Conservation (phyloP, 2,113 vertebrate genomes). For the Riparia riparia region DNA sequence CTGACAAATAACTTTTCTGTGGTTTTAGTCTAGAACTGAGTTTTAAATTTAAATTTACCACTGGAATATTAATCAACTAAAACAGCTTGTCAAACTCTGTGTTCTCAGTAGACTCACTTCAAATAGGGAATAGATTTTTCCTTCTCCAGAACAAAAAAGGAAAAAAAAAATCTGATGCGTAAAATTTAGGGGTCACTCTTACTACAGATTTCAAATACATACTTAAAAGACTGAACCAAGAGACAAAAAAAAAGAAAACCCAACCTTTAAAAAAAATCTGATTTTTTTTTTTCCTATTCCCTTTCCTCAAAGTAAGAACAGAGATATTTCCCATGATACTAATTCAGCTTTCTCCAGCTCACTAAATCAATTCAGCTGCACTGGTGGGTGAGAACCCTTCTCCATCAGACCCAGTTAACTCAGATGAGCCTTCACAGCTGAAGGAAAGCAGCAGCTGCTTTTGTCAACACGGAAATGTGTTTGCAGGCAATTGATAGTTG, state of each 20-base stretch:
- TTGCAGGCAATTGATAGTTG: background rate
- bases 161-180: background rate
- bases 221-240: background rate
- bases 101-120: background rate
- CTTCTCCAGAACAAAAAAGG: no score
- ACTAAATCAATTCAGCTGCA: background rate
- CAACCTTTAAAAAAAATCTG: no score
- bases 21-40: background rate
- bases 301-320: background rate
- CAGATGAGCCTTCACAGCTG: background rate
- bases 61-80: background rate
- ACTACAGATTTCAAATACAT: background rate
- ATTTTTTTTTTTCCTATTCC: background rate
- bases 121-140: background rate
- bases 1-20: background rate
- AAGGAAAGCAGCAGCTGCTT: background rate
- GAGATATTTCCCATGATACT: background rate
- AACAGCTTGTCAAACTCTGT: background rate
- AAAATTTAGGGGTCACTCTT: background rate
- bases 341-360: background rate
- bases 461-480: background rate
- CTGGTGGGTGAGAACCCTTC: background rate
- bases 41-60: background rate
- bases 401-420: background rate
- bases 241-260: background rate